A percentile compares a stretch with the other conserved stretches of the same genome.
Conservation (phyloP, 1,140 invertebrate genomes). For the Drosophila grimshawi region DNA sequence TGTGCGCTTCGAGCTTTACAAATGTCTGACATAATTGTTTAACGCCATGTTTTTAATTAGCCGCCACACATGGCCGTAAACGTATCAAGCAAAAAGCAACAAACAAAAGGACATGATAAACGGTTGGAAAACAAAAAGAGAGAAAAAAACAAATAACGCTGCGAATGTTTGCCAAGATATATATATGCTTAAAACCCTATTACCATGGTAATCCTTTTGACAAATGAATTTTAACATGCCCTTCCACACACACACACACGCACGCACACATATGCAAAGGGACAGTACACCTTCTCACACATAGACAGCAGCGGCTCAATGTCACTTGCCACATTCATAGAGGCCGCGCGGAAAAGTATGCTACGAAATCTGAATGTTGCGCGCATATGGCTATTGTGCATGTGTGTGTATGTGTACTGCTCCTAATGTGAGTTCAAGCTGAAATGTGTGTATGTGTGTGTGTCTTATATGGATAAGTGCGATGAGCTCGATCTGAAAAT, state of each 20-base stretch:
- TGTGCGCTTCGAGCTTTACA: conserved; percentile 48
- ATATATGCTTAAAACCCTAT: conserved; percentile 76
- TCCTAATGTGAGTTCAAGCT: conserved; percentile 7
- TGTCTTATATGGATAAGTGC: not conserved
- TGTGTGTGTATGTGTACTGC: not conserved
- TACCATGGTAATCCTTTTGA: conserved; percentile 83
- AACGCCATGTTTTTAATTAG: conserved; percentile 78
- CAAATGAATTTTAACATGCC: conserved; percentile 81
- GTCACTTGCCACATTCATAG: conserved; percentile 31
- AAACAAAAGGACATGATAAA: conserved; percentile 41
- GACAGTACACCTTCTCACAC: conserved; percentile 26
- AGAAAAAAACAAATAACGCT: conserved; percentile 45
- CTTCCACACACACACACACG: conserved; percentile 40
- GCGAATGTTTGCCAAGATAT: conserved; percentile 66
- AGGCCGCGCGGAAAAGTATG: conserved; percentile 65
- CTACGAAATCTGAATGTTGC: conserved; percentile 64
- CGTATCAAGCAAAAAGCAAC: conserved; percentile 34
- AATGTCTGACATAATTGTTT: conserved; percentile 77
- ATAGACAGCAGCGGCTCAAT: conserved; percentile 31
- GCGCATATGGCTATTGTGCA: conserved; percentile 22
- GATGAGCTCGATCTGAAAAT: no score
- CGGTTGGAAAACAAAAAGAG: conserved; percentile 11
- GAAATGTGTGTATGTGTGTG: conserved; percentile 4
- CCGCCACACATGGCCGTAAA: conserved; percentile 53
- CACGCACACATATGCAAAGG: conserved; percentile 12